These are phyloP conservation scores for Magallana nippona DNA, from an alignment of 2,888 invertebrate species.

Conservation along the genomic window DNA sequence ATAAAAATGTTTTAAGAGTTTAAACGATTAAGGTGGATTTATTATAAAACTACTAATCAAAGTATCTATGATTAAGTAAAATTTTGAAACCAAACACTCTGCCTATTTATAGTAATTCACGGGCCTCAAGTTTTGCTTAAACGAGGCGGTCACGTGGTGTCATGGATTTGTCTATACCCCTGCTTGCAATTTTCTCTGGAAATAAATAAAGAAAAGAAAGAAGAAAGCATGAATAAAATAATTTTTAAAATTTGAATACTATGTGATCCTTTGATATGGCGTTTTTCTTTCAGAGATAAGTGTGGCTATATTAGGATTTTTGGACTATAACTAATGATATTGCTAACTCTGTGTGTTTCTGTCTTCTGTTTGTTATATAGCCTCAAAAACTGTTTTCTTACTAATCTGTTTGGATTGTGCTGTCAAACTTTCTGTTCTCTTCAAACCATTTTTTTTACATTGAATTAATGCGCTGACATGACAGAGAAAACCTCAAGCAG, in stretches of 20 bases:
- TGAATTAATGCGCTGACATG: slow-evolving; percentile 32
- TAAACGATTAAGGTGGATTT: slow-evolving; percentile 18
- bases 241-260: slow-evolving; percentile 8
- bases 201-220: not conserved
- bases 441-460: slow-evolving; percentile 39
- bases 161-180: slow-evolving; percentile 23
- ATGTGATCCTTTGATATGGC: slow-evolving; percentile 25
- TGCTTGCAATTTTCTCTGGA: slow-evolving; percentile 43
- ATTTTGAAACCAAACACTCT: not conserved
- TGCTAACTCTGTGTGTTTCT: slow-evolving; percentile 35
- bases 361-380: slow-evolving; percentile 38
- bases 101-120: slow-evolving; percentile 2
- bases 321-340: slow-evolving; percentile 17
- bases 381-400: slow-evolving; percentile 34
- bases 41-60: slow-evolving; percentile 22
- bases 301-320: not conserved
- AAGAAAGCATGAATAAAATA: slow-evolving; percentile 1
- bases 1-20: slow-evolving; percentile 36
- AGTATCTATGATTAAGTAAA: slow-evolving; percentile 32
- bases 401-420: slow-evolving; percentile 42
- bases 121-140: slow-evolving; percentile 7
- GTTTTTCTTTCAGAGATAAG: slow-evolving; percentile 30
- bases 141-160: not conserved
- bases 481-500: slow-evolving; percentile 46
- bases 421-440: slow-evolving; percentile 44